Evolutionary conservation across 2,113 vertebrate species (phyloP).

Genomic region (Eretmochelys imbricata): DNA sequence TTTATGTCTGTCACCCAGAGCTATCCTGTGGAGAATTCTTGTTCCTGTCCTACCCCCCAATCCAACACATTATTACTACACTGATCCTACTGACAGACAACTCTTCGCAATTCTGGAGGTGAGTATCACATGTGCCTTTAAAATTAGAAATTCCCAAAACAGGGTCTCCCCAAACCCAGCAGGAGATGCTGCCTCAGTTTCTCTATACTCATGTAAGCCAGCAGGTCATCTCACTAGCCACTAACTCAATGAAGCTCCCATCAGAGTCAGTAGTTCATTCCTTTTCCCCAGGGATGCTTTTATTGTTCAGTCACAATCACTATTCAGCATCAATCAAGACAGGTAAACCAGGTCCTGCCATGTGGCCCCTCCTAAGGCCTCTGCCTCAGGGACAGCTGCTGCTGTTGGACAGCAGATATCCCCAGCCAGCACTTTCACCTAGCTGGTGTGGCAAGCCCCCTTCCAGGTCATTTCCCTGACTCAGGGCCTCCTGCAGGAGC

Average conservation of each 20-base stretch:
- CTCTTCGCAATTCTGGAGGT: not conserved
- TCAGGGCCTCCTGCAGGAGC: not conserved
- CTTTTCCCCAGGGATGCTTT: not conserved
- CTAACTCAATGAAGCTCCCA: rapidly evolving
- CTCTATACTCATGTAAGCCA: not conserved
- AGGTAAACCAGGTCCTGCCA: not conserved
- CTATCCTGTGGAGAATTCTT: slow-evolving; percentile 10
- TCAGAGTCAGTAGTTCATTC: not conserved
- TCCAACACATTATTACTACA: not conserved
- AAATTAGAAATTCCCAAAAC: not conserved
- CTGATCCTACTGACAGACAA: slow-evolving; percentile 2
- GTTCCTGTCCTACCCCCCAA: not conserved
- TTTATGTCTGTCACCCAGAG: not conserved
- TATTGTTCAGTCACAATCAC: not conserved
- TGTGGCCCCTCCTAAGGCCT: not conserved
- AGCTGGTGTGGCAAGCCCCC: rapidly evolving
- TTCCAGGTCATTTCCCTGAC: not conserved
- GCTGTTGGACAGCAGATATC: not conserved
- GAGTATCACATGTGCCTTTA: not conserved
- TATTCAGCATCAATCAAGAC: not conserved
- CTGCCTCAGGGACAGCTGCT: rapidly evolving
- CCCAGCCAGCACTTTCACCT: not conserved
- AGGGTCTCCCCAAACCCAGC: not conserved
- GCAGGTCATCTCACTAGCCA: not conserved
- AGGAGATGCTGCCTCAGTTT: not conserved